phyloP scores from a whole-genome alignment of 2,113 vertebrate species.

The Psephotus haematonotus region DNA sequence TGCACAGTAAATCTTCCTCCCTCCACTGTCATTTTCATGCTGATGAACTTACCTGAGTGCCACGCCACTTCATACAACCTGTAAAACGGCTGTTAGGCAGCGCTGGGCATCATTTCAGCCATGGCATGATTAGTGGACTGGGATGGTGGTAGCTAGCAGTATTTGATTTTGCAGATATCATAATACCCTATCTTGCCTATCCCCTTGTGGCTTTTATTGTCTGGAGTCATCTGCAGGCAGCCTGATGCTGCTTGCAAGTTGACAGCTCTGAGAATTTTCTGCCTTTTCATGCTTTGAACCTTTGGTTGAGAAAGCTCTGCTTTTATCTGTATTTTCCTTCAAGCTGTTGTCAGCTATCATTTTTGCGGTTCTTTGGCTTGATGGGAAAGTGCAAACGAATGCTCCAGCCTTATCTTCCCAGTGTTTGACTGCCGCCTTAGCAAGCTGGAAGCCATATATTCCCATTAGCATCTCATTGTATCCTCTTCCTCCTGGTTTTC shows the following conservation, averaged over 20 bases:
- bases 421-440: not conserved
- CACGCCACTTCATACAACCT: not conserved
- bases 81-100: not conserved
- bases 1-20: not conserved
- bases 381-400: not conserved
- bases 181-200: not conserved
- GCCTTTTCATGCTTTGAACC: not conserved
- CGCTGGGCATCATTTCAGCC: not conserved
- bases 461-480: not conserved
- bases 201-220: not conserved
- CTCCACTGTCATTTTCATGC: not conserved
- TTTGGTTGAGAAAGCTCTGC: not conserved
- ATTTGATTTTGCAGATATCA: slow-evolving; percentile 20
- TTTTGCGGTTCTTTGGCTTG: slow-evolving; percentile 1
- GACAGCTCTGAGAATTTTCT: not conserved
- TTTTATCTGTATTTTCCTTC: not conserved
- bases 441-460: not conserved
- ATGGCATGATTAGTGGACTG: not conserved
- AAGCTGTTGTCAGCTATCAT: slow-evolving; percentile 1
- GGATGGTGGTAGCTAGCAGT: not conserved
- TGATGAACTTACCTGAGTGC: not conserved
- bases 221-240: slow-evolving; percentile 1
- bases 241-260: not conserved
- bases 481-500: not conserved
- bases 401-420: not conserved